These are phyloP conservation scores for Trialeurodes vaporariorum DNA, from an alignment of 1,140 invertebrate species.

Conservation along the genomic window DNA sequence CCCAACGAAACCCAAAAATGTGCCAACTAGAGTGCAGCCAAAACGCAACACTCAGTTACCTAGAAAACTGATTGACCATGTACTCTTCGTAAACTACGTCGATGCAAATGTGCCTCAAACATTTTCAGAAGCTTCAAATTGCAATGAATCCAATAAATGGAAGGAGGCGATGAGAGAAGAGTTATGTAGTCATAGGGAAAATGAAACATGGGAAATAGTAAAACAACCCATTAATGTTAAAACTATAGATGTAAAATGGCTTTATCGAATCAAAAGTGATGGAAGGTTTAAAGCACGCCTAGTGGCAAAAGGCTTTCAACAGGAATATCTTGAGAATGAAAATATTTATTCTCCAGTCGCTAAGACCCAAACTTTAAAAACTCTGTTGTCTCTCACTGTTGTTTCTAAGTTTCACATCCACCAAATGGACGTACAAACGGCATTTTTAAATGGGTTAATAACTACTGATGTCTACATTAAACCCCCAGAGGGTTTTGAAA, in stretches of 20 bases:
- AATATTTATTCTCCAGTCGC: constrained; percentile 16
- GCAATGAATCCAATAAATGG: constrained; percentile 20
- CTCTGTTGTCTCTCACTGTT: constrained; percentile 9
- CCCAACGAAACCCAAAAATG: too few relatives aligned
- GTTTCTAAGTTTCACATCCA: constrained; percentile 10
- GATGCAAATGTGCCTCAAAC: constrained; percentile 9
- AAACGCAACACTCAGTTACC: too few relatives aligned
- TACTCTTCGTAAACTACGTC: too few relatives aligned
- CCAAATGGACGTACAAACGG: constrained; percentile 18
- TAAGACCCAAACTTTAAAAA: constrained; percentile 14
- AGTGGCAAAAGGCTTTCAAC: constrained; percentile 17
- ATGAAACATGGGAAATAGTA: constrained; percentile 12
- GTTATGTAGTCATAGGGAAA: background rate
- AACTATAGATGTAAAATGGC: constrained; percentile 6
- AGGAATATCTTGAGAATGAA: constrained; percentile 9
- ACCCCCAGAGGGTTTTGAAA: background rate
- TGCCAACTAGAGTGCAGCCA: too few relatives aligned
- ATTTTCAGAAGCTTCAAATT: constrained; percentile 17
- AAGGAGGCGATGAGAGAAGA: constrained; percentile 20
- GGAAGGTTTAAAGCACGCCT: constrained; percentile 7
- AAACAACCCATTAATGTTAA: background rate
- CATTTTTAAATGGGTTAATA: constrained; percentile 15
- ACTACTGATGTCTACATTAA: constrained; percentile 11
- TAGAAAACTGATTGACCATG: too few relatives aligned
- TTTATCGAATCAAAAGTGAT: background rate